Evolutionary conservation across 23 tunicate genomes (phyloP), one percentile per base, ranked within the genome.

Genomic region (Phallusia fumigata): DNA sequence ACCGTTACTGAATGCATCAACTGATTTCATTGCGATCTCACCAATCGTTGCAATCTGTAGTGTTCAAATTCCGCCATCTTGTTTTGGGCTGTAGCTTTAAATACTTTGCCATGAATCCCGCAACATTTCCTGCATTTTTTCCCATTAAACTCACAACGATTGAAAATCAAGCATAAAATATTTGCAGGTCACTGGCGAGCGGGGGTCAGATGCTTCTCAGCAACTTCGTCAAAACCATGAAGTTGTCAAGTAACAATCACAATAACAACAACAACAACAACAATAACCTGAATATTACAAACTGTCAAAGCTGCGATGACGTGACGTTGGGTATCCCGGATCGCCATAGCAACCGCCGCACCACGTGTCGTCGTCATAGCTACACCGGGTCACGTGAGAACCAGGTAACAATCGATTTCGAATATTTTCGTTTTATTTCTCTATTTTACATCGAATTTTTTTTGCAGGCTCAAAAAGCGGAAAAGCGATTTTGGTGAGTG

Each of bases 181-280:
- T 40, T 74, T 74, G 12, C 77, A 74, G 77, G 22, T 74, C 77
- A 21, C 77, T 33, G 11, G 69, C 69, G 36, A 33, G 40, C 30
- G 36, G 40, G 3, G 40, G 77, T 53, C 83, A 52, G 18, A 31
- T 79, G 52, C 36, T 79, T 16, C 30, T 79, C 28, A 79, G 83
- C 21, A 53, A 52, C 44, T 79, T 79, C 52, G 83, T 79, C n/a
- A 79, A 79, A 52, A 53, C 65, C 10, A 51, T 52, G 77, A 33
- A 33, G 35, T 32, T 32, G 22, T 32, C 45, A 8, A 74, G 40
- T 16, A 31, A 31, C 40, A 74, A 74, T 16, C 13, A 31, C 30
- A 74, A 32, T 30, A 74, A 31, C 34, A 74, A 74, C 77, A 74
- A 58, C 28, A 58, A 58, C 16, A 58, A 58, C 69, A 58, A 58